Conservation (phyloP, 2,888 invertebrate species). For the Bruchidius siliquastri region DNA sequence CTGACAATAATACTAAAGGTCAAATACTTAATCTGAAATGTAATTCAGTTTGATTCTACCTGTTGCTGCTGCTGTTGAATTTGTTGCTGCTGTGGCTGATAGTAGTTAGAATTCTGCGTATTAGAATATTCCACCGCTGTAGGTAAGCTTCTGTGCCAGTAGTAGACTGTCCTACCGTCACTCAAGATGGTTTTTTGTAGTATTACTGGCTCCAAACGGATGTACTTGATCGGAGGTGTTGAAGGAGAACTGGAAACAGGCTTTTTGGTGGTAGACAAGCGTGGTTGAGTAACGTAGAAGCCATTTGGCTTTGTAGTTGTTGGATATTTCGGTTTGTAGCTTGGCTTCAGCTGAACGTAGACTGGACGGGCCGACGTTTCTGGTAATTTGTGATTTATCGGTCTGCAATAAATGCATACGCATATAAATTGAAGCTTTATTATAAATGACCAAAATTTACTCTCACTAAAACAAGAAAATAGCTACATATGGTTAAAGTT, state of each 20-base stretch:
- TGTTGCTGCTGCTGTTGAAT: not conserved
- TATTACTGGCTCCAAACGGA: conserved; percentile 44
- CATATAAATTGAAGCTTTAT: too few species aligned
- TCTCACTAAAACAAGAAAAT: too few species aligned
- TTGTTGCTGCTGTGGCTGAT: not conserved
- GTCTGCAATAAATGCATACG: not conserved
- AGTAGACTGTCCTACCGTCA: conserved; percentile 41
- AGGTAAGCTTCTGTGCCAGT: conserved; percentile 42
- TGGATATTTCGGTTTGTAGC: conserved; percentile 13
- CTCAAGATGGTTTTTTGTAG: conserved; percentile 42
- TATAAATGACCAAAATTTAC: too few species aligned
- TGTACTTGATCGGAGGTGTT: conserved; percentile 33
- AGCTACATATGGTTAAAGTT: too few species aligned
- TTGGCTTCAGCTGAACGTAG: conserved; percentile 16
- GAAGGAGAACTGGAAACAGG: conserved; percentile 16
- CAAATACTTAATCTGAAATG: too few species aligned
- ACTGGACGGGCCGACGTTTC: conserved; percentile 13
- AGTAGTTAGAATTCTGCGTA: not conserved
- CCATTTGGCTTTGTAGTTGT: conserved; percentile 24
- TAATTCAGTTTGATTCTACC: not conserved
- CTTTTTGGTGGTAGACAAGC: conserved; percentile 15
- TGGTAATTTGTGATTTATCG: conserved; percentile 9
- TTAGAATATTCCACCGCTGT: conserved; percentile 25
- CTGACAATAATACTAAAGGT: too few species aligned
- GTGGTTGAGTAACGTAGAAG: conserved; percentile 33